Percentiles rank a stretch among this genome's conserved stretches.
Evolutionary conservation across 30 jellyfish, hydroid and myxozoan species (phyloP).

Genomic region (Catostylus mosaicus): DNA sequence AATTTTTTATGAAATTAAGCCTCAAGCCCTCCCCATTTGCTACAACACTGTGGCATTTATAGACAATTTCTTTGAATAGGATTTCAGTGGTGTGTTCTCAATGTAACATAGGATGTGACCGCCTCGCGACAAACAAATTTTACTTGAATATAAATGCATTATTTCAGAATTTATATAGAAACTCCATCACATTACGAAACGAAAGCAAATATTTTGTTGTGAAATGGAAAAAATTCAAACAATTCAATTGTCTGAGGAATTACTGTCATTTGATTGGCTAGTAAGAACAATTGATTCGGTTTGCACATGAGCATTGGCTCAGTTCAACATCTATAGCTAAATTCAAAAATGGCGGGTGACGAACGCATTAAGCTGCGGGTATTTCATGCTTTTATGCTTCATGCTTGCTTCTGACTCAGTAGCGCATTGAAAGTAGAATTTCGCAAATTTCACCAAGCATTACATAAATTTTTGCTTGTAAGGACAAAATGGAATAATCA

Average conservation of each 20-base stretch:
- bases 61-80: too few relatives aligned
- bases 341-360: conserved; percentile 73
- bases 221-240: too few relatives aligned
- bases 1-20: too few relatives aligned
- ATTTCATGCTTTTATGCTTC: conserved; percentile 73
- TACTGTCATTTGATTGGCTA: conserved; percentile 18
- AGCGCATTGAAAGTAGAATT: conserved; percentile 29
- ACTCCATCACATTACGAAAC: too few relatives aligned
- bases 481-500: neutral
- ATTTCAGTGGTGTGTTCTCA: too few relatives aligned
- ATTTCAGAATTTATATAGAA: too few relatives aligned
- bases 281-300: neutral
- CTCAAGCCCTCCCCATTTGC: too few relatives aligned
- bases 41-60: too few relatives aligned
- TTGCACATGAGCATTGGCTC: conserved; percentile 29
- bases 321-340: conserved; percentile 20
- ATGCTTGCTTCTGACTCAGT: conserved; percentile 47
- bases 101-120: too few relatives aligned
- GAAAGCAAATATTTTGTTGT: too few relatives aligned
- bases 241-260: neutral
- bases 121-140: too few relatives aligned
- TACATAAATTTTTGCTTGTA: neutral
- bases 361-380: conserved; percentile 66
- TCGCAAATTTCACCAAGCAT: conserved; percentile 12
- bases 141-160: too few relatives aligned